Evolutionary conservation across 1,140 invertebrate genomes (phyloP).

Genomic region (Drosophila tani): DNA sequence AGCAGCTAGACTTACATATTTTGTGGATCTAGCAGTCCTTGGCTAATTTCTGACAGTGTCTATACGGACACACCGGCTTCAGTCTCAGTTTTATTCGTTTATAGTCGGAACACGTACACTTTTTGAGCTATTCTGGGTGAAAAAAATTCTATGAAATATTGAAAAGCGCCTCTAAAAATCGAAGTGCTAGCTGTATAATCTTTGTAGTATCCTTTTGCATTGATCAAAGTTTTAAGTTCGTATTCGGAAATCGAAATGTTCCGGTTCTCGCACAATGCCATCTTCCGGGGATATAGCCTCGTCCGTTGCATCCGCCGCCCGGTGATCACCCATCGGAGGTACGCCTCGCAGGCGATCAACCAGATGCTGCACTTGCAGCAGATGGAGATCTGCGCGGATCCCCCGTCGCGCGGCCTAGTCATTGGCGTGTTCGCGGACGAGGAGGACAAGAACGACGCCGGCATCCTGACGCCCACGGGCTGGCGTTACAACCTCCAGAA

Average conservation of each 20-base stretch:
- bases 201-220: slow-evolving; percentile 25
- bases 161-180: slow-evolving; percentile 27
- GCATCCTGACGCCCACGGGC: slow-evolving; percentile 72
- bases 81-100: slow-evolving; percentile 62
- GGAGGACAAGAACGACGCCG: slow-evolving; percentile 76
- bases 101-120: slow-evolving; percentile 63
- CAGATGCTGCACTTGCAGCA: slow-evolving; percentile 77
- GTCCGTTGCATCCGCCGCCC: not conserved
- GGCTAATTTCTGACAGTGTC: slow-evolving; percentile 11
- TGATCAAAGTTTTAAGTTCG: slow-evolving; percentile 24
- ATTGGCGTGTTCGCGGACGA: slow-evolving; percentile 81
- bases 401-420: slow-evolving; percentile 75
- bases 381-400: slow-evolving; percentile 81
- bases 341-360: slow-evolving; percentile 74
- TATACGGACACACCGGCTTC: not conserved
- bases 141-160: slow-evolving; percentile 53
- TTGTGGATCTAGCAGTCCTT: not conserved
- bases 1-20: not conserved
- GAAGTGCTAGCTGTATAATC: slow-evolving; percentile 28
- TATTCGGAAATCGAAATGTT: slow-evolving; percentile 45
- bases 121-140: slow-evolving; percentile 46
- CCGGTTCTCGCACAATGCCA: slow-evolving; percentile 30
- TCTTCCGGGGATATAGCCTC: slow-evolving; percentile 1
- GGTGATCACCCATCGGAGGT: slow-evolving; percentile 10
- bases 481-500: slow-evolving; percentile 80